Evolutionary conservation across 2,888 invertebrate genomes (phyloP), one percentile per base, ranked within the genome.

Genomic region (Flexamia atlantica): DNA sequence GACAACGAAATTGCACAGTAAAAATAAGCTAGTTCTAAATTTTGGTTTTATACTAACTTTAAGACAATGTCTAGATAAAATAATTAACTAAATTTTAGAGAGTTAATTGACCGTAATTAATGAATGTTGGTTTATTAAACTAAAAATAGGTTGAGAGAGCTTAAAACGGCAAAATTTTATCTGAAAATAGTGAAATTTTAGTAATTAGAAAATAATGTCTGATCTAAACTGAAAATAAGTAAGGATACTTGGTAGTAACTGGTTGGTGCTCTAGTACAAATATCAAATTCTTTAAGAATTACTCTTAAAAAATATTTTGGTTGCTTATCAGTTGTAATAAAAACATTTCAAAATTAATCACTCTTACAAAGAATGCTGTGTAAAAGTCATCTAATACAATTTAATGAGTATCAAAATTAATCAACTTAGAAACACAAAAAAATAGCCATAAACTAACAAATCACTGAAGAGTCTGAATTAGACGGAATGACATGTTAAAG

Each of bases 341-440:
- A 28, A 3, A 72, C 23, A 72, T 20, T 40, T 17, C 9, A 30
- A 36, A 72, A 28, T 12, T 5, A 64, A 30, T 28, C 25, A 12
- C 12, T 17, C 64, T 28, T 17, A 64, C 64, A 64, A 28, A 64
- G 3, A 64, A 14, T 28, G 17, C 23, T 23, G 25, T 23, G 23
- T 53, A 53, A 5, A 53, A 20, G 23, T n/a, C 53, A n/a, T 9
- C 20, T 23, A 53, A 64, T 30, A 28, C 23, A 17, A 28, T 30
- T 14, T 2, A 64, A 64, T 4, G 14, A 30, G 64, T 30, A 14
- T 12, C 28, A 10, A 64, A 30, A 28, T 72, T 17, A 50, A n/a
- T 32, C 79, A 79, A 79, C 79, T 79, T 79, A 79, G 79, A 79
- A 79, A 79, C 79, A 79, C 57, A 53, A 79, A 79, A 79, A 79